Evolutionary conservation across 2,888 invertebrate species (phyloP), one percentile per base, ranked within the genome.

Genomic region (Germaria angustata): DNA sequence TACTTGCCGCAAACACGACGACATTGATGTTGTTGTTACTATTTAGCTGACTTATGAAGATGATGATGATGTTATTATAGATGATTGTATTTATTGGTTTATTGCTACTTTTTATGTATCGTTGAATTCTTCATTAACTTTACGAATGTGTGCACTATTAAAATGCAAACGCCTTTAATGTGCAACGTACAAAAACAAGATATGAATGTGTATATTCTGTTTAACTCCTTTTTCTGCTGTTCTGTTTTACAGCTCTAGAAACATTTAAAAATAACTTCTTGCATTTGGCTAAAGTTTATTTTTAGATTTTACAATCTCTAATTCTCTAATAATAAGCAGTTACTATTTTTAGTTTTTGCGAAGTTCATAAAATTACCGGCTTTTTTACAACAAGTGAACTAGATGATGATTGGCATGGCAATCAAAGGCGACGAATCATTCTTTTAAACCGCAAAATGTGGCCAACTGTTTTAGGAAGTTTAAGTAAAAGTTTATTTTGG

Each of bases 281-380:
- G 69, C 68, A 63, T 69, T 68, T 63, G 55, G 39, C 46, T 55
- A 13, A 51, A 72, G 22, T 63, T 57, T 78, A 76, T 79, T 82
- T 79, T 71, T 79, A 82, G 75, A 46, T 44, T 46, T 28, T 32
- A n/a, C 66, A 72, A 41, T 41, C 41, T 32, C 53, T 24, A 11
- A 22, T 63, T 55, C 32, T 84, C 84, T 84, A 84, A 84, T 82
- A 72, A 84, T 82, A 76, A 84, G 76, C 63, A 73, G 79, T 79
- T 63, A 73, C 84, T 84, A 84, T 84, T 81, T 84, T 76, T 84
- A 84, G 82, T 32, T 73, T 71, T 41, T 57, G 44, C 68, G 44
- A 72, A 79, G 22, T 46, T 77, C 34, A 53, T 55, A 59, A 68
- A 59, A 76, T 46, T 59, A 59, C 76, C 59, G 66, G 76, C 55